Percentiles rank a stretch among this genome's conserved stretches.
Conservation (phyloP, 2,797 vertebrate genomes). For the Atherinosoma microstoma region DNA sequence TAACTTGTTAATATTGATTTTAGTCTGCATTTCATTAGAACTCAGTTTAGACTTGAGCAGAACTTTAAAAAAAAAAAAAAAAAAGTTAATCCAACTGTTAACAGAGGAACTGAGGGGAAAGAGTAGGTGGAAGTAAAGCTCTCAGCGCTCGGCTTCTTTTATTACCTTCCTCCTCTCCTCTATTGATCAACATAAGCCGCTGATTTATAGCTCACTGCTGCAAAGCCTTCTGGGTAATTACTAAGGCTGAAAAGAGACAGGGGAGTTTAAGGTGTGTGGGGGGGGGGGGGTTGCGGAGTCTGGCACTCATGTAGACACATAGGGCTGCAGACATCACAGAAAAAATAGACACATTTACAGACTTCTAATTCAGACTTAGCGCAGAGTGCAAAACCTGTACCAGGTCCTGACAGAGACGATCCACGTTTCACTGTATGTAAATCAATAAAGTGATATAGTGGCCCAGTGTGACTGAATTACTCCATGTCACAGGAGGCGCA, state of each 20-base stretch:
- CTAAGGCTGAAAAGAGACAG: conserved; percentile 75
- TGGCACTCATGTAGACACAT: conserved; percentile 25
- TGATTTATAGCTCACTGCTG: conserved; percentile 83
- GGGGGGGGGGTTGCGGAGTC: conserved; percentile 51
- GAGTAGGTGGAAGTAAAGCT: conserved; percentile 61
- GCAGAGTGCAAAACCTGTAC: conserved; percentile 14
- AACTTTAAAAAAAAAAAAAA: conserved; percentile 23
- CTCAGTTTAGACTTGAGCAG: conserved; percentile 20
- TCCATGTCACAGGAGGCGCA: conserved; percentile 21
- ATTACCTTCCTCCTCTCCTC: conserved; percentile 75
- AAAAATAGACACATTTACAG: conserved; percentile 54
- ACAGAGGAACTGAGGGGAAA: conserved; percentile 33
- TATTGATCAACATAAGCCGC: conserved; percentile 82
- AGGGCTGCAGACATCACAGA: conserved; percentile 26
- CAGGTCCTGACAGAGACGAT: conserved; percentile 36
- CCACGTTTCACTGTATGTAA: conserved; percentile 62
- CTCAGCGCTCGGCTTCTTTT: conserved; percentile 68
- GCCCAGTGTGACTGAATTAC: conserved; percentile 38
- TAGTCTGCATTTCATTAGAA: conserved; percentile 38
- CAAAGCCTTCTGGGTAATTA: conserved; percentile 86
- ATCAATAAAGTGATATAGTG: conserved; percentile 68
- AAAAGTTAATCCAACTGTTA: conserved; percentile 52
- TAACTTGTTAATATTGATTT: conserved; percentile 26
- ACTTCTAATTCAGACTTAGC: conserved; percentile 40
- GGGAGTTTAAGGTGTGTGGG: conserved; percentile 60